Evolutionary conservation across 92 coral and sea anemone genomes (phyloP), one percentile per base, ranked within the genome.

Genomic region (Phenganax subtilis): DNA sequence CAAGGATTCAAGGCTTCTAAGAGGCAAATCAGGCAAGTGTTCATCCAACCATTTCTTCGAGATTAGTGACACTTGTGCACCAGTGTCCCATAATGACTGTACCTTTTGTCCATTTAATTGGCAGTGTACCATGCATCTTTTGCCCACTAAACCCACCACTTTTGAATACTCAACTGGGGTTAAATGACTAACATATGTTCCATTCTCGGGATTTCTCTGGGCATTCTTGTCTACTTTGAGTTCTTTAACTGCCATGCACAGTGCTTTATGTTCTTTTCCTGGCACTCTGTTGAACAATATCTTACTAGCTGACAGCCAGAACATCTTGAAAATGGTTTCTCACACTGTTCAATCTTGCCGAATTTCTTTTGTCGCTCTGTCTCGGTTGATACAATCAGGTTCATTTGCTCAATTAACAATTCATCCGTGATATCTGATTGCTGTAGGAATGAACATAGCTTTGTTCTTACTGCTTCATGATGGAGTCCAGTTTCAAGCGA

Each of bases 261-360:
- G 57, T n/a, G 29, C 85, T 85, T 72, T 80, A 65, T 85, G 88
- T 17, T 79, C 84, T 52, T 51, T 7, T 85, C 58, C 60, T 85
- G 80, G 64, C 87, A 85, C 56, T 47, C 87, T 12, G 30, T 79
- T 71, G 88, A 85, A 71, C 88, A 85, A 57, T 85, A 85, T 59
- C 74, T 71, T 51, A 85, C 88, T 68, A 70, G 37, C 60, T 85
- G 80, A 51, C 88, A 85, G 28, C 75, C 76, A 47, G 77, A 60
- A n/a, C 84, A 85, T 67, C 58, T 75, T 78, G 79, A 69, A 28
- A 85, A 71, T 10, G 64, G 16, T 29, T 85, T 85, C 16, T 15
- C 47, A 10, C 17, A 81, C 67, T 59, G n/a, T 59, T 59, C 65
- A 14, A 14, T 59, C 17, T 59, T 59, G 47, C 47, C 47, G 47